A percentile compares a stretch with the other conserved stretches of the same genome.
Evolutionary conservation across 2,797 vertebrate species (phyloP).

Genomic region (Chelon labrosus): DNA sequence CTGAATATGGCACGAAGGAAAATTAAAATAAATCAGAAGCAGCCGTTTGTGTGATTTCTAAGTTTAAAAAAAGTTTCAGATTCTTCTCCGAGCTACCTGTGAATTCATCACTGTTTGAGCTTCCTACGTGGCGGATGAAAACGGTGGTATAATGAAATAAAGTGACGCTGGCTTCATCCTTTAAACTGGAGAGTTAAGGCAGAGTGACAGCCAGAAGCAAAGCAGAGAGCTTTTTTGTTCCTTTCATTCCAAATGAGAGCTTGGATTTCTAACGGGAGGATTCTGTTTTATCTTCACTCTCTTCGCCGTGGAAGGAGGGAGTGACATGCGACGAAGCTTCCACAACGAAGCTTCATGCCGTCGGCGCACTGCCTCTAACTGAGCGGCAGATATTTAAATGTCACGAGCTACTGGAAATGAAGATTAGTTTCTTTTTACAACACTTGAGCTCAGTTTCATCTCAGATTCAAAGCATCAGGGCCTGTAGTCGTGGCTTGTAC

Average conservation of each 20-base stretch:
- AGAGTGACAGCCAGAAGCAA: slow-evolving; percentile 44
- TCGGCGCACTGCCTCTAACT: no score
- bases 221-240: slow-evolving; percentile 45
- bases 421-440: no score
- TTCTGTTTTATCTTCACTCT: slow-evolving; percentile 58
- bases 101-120: neutral
- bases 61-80: neutral
- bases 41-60: no score
- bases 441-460: no score
- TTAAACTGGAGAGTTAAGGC: slow-evolving; percentile 37
- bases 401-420: no score
- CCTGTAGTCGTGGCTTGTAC: neutral
- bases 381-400: no score
- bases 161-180: slow-evolving; percentile 36
- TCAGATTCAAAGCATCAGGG: no score
- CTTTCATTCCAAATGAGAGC: slow-evolving; percentile 32
- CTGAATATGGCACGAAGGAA: no score
- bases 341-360: no score
- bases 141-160: slow-evolving; percentile 15
- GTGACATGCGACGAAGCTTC: neutral
- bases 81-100: no score
- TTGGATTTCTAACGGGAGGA: slow-evolving; percentile 37
- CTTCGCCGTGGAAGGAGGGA: slow-evolving; percentile 35
- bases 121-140: slow-evolving; percentile 3
- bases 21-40: no score